Conservation (phyloP, 1,140 invertebrate species). For the Hetaerina americana region DNA sequence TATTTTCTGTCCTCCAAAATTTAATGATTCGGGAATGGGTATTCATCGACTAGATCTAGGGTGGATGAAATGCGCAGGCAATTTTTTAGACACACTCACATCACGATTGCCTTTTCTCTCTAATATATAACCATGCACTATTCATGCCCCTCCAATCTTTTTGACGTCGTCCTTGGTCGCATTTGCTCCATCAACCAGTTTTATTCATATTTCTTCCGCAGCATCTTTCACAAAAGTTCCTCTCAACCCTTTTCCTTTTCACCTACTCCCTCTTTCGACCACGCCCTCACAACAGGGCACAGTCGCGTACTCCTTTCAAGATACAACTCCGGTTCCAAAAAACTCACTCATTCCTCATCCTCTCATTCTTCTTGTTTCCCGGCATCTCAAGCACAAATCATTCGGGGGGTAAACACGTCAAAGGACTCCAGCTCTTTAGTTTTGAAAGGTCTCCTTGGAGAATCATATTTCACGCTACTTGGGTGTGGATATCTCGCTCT, state of each 20-base stretch:
- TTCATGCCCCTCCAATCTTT: too few relatives aligned
- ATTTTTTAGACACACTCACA: too few relatives aligned
- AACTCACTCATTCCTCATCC: background rate
- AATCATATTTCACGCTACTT: background rate
- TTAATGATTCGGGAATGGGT: too few relatives aligned
- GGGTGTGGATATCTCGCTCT: background rate
- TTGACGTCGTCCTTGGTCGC: background rate
- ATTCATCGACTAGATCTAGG: too few relatives aligned
- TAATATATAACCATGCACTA: too few relatives aligned
- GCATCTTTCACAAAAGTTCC: background rate
- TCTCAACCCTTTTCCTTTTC: background rate
- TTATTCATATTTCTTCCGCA: background rate
- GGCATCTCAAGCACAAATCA: background rate
- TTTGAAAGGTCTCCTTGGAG: background rate
- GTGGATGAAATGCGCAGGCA: too few relatives aligned
- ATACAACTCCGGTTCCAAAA: background rate
- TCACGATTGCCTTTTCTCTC: too few relatives aligned
- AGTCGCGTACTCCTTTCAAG: too few relatives aligned
- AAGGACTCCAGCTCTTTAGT: background rate
- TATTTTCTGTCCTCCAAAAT: too few relatives aligned
- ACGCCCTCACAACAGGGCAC: background rate
- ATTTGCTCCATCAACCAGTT: background rate
- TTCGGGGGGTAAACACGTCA: background rate
- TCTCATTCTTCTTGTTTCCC: background rate
- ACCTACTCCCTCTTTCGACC: background rate